These are phyloP conservation scores for Rhagoletis zephyria DNA, from an alignment of 1,140 invertebrate genomes.

Conservation along the genomic window DNA sequence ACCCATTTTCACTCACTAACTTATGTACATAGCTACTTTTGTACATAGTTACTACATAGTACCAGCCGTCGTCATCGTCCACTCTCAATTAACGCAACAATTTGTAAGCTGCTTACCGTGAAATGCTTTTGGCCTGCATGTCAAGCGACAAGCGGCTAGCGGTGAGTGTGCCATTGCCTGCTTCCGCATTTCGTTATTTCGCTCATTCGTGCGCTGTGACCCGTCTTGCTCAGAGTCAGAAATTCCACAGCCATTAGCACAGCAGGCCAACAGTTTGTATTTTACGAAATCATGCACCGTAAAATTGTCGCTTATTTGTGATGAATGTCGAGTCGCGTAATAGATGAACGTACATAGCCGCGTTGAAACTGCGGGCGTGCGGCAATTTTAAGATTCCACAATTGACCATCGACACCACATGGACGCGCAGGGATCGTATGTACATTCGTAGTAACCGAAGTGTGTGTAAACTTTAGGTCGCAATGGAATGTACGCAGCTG, in stretches of 20 bases:
- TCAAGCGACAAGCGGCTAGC: constrained; percentile 12
- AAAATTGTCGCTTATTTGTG: not conserved
- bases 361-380: too few species aligned
- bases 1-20: not conserved
- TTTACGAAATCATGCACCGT: constrained; percentile 24
- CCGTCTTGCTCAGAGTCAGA: not conserved
- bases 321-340: not conserved
- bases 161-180: not conserved
- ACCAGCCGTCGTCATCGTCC: not conserved
- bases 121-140: constrained; percentile 28
- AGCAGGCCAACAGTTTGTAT: not conserved
- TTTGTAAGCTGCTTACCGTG: constrained; percentile 50
- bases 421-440: too few species aligned
- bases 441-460: too few species aligned
- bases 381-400: too few species aligned
- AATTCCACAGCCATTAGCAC: constrained; percentile 2
- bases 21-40: too few species aligned
- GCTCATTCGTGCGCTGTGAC: not conserved
- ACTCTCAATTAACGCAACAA: constrained; percentile 48
- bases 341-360: too few species aligned
- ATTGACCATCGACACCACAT: too few species aligned
- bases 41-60: too few species aligned
- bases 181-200: not conserved
- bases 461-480: too few species aligned
- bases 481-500: too few species aligned